These are phyloP conservation scores for Erebia palarica DNA, from an alignment of 2,888 invertebrate species.

Conservation along the genomic window DNA sequence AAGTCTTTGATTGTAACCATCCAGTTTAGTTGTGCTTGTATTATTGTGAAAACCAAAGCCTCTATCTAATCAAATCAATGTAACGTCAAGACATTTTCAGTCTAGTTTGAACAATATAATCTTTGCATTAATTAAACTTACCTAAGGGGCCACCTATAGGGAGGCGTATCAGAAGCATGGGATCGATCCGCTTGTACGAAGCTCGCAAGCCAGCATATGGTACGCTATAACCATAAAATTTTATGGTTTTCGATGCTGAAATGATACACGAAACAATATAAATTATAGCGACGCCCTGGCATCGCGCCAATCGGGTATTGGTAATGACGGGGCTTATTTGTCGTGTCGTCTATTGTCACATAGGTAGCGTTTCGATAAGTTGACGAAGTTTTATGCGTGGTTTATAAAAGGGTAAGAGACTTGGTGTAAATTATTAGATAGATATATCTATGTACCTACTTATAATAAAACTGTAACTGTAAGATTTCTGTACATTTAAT, in stretches of 20 bases:
- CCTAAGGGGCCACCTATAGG: constrained; percentile 32
- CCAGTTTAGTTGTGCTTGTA: no score
- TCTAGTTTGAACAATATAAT: constrained; percentile 12
- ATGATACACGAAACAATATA: constrained; percentile 81
- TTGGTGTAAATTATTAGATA: no score
- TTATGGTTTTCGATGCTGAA: constrained; percentile 78
- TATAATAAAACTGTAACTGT: no score
- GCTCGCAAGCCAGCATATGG: constrained; percentile 38
- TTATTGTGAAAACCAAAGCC: no score
- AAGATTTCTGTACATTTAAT: no score
- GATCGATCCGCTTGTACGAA: constrained; percentile 31
- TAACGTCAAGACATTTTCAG: not conserved
- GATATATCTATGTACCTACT: no score
- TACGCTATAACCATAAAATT: constrained; percentile 77
- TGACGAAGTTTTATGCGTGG: constrained; percentile 37
- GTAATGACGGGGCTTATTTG: constrained; percentile 74
- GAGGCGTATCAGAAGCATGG: constrained; percentile 35
- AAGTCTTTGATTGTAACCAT: no score
- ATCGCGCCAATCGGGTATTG: constrained; percentile 62
- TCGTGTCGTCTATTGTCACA: constrained; percentile 57
- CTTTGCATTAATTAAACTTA: constrained; percentile 36
- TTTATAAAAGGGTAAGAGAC: not conserved
- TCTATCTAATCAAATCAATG: no score
- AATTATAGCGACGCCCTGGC: constrained; percentile 75
- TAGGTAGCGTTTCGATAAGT: constrained; percentile 42